Evolutionary conservation across 2,113 vertebrate genomes (phyloP), one percentile per base, ranked within the genome.

Genomic region (Petroica traversi): DNA sequence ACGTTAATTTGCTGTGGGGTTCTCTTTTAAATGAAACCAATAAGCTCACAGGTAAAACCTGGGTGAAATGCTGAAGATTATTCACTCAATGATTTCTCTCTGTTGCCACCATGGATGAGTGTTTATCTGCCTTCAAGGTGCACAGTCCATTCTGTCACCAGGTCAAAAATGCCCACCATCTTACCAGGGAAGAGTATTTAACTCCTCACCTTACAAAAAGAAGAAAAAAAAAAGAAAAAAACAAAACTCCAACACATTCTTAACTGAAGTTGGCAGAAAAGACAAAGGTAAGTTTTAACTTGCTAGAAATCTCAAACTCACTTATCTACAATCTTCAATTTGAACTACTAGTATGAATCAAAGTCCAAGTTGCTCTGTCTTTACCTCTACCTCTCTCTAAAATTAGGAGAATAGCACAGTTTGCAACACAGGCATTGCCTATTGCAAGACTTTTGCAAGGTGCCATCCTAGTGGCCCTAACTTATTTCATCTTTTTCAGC

Each of bases 221-320:
- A 15, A 29, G 25, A 45, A 12, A 7, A 3, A 11, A 41, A 11
- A 11, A 16, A 8, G 2, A 1, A 12, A 24, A 28, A 26, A n/a
- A 16, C 12, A 31, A 16, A 24, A 4, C 6, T 66, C 13, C 4
- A 29, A 33, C 7, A 71, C 17, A 84, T 83, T 77, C 64, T 74
- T 92, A 84, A 92, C 19, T 66, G 72, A 91, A 94, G 34, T 25
- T 96, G 89, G 92, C 80, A 95, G 59, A 91, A 96, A 74, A 66
- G 34, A 71, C 55, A 80, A 33, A 78, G 66, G 19, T 82, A 92
- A 71, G 93, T 96, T 89, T 89, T 91, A 97, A 89, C 95, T 85
- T 38, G 43, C 36, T 72, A 68, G 40, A 91, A 87, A 95, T 89
- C 87, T 89, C 92, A 58, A 84, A 62, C 59, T 91, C 48, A n/a